Base-by-base conservation (phyloP, 2,113 vertebrate genomes). In the Probosciger aterrimus region DNA sequence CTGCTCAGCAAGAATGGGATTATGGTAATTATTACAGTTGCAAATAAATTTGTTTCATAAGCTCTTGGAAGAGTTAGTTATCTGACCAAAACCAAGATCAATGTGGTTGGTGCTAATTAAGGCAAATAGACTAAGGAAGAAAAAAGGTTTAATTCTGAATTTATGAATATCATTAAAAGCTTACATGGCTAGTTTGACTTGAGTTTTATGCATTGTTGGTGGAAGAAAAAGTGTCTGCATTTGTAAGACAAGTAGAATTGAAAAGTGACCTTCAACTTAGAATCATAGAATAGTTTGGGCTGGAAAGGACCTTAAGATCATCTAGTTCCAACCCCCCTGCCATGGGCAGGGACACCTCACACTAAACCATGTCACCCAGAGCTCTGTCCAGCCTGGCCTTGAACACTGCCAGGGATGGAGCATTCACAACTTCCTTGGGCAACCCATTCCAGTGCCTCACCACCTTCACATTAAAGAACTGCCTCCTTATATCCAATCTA, bases 81-180 rank as follows among this genome's bases (percentile, higher is more conserved):
- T 96, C 95, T 97, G 92, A 95, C 97, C 88, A 96, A 97, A 97
- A 97, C 31, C 77, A 95, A 97, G 96, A 98, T 97, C 87, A 92
- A 65, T 97, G 87, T 1, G 1, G 57, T 95, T 91, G 71, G 78
- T 97, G 91, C 90, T 98, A 98, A 98, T 98, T 97, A 98, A 97
- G 97, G 94, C 24, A 95, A 96, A 96, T 86, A 97, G 92, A 94
- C 77, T 94, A 95, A 97, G 76, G 87, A 98, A 94, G 31, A 27
- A 93, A 95, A 95, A 91, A 68, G 50, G 79, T 70, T 91, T 96
- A 91, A 96, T 96, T 97, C 81, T 95, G 97, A 97, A 95, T 95
- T 95, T 96, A 86, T 97, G 89, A 97, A 96, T 90, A 94, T 95
- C 53, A 90, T 97, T 97, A 96, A 94, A 93, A 92, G 84, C 91